Evolutionary conservation across 2,888 invertebrate species (phyloP), one percentile per base, ranked within the genome.

Genomic region (Leptogaster cylindrica): DNA sequence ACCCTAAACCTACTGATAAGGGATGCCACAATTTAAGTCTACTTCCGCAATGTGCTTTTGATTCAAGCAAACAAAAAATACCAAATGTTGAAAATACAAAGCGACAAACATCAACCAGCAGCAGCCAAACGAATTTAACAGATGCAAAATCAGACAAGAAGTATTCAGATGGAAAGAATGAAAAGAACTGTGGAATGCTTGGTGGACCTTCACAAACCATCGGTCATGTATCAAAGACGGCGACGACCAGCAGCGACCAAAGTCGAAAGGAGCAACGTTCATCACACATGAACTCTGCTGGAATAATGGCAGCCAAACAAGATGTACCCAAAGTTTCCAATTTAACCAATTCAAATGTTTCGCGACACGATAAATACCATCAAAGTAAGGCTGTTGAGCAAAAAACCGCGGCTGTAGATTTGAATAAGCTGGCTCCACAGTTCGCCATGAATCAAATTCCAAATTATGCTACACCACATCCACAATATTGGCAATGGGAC

Each of bases 401-500:
- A 25, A 36, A 61, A 25, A 2, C 73, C 72, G 27, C 74, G 8
- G 73, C 79, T 2, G 75, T 77, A 16, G 85, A 85, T 51, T 73
- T 84, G n/a, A 84, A 84, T 71, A 85, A 86, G 77, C 82, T 85
- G 68, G 80, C 85, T 0, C 83, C 88, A 0, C 88, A 88, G 73
- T 88, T 87, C 73, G 66, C 68, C 1, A 84, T 85, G 78, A 88
- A 88, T 78, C 87, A 88, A 73, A 84, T 88, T 58, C 87, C 88
- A 1, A 89, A 88, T 74, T 89, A 88, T 74, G 84, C 74, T 4
- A 76, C 87, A 50, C 83, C 86, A 0, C 84, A 84, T 70, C 79
- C 83, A 0, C 88, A 88, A 74, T 88, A 88, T 73, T 88, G 88
- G 84, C 87, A 88, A 75, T 84, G 87, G 76, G 88, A 89, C 72